Evolutionary conservation across 2,797 vertebrate species (phyloP), one percentile per base, ranked within the genome.

Genomic region (Fistularia commersonii): DNA sequence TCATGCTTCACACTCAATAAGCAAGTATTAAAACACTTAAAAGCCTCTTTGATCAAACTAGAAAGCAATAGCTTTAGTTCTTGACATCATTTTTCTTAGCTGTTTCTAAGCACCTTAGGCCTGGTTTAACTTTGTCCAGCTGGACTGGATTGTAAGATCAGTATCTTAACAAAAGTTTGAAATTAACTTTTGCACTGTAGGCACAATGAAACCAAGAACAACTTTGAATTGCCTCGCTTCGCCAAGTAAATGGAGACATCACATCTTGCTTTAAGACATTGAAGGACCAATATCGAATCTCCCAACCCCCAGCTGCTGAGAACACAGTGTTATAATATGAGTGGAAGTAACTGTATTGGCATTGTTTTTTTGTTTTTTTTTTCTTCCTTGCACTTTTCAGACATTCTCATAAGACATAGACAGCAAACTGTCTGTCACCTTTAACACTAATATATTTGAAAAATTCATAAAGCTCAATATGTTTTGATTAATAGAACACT

Each of bases 41-140:
- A 11, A 48, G 7, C 11, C 23, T 38, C 38, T 15, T 14, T 9
- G 34, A 40, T 61, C 48, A 62, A 35, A 47, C 31, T 40, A 10
- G 33, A 11, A 46, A 40, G 32, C 32, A 34, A 11, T 23, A 41
- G 11, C 23, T 23, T 23, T 23, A 23, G 23, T 23, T 23, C 23
- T 23, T 23, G 23, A 23, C 23, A 23, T 23, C 2, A 23, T 13
- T 8, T 11, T 33, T 46, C 1, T 10, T 60, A 6, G 23, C 11
- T 41, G 6, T 38, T 45, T 39, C 33, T 7, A 3, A 7, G n/a
- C 7, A 33, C 39, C 11, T 10, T 23, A 35, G 6, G 10, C 23
- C 36, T 33, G 15, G 7, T 62, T 56, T 36, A 23, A 44, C 15
- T 35, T 33, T 46, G 31, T 15, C 33, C 35, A 36, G 35, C 2